Evolutionary conservation across 2,888 invertebrate species (phyloP).

Genomic region (Polietes domitor): DNA sequence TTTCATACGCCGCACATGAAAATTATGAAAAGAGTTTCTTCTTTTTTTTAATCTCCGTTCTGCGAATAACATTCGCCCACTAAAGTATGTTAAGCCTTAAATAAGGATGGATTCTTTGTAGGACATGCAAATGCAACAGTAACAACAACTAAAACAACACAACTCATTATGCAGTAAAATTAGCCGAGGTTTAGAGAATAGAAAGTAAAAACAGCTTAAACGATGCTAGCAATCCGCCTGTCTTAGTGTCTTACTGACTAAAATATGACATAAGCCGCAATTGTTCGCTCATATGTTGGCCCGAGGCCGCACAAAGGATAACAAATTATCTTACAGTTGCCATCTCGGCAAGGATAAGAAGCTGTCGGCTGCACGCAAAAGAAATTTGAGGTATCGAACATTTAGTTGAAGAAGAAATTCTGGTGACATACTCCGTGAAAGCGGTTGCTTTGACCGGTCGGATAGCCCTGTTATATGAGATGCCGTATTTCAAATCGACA

Average conservation of each 20-base stretch:
- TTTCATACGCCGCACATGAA: no score
- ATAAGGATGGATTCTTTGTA: not conserved
- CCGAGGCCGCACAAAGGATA: not conserved
- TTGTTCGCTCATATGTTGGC: constrained; percentile 36
- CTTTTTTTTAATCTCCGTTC: constrained; percentile 51
- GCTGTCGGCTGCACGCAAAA: not conserved
- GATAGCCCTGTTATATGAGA: no score
- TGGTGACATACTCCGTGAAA: no score
- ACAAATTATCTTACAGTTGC: constrained; percentile 42
- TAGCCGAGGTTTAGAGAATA: constrained; percentile 40
- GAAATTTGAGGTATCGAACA: no score
- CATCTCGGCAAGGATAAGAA: not conserved
- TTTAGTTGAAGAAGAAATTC: no score
- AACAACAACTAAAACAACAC: not conserved
- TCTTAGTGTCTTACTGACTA: constrained; percentile 28
- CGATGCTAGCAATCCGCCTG: constrained; percentile 16
- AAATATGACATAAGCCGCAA: constrained; percentile 70
- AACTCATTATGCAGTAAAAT: constrained; percentile 20
- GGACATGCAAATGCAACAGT: constrained; percentile 27
- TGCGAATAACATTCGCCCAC: constrained; percentile 70
- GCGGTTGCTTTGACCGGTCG: no score
- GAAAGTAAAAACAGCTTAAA: constrained; percentile 44
- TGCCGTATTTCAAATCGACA: no score
- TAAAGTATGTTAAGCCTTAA: constrained; percentile 75
- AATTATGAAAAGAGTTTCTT: constrained; percentile 42